Evolutionary conservation across 2,888 invertebrate genomes (phyloP).

Genomic region (Xylota sylvarum): DNA sequence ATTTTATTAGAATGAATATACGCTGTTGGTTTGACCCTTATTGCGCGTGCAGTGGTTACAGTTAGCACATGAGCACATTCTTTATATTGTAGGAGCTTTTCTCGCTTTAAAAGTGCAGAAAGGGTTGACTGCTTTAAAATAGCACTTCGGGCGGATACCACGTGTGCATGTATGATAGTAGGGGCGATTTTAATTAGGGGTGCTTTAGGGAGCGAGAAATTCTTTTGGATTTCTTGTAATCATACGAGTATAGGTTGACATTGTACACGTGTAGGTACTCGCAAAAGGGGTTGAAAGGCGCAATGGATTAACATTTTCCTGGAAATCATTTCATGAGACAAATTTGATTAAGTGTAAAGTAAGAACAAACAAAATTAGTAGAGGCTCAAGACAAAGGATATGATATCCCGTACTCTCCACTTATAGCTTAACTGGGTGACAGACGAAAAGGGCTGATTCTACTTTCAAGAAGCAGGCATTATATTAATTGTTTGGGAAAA

Average conservation of each 20-base stretch:
- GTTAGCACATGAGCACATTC: neutral
- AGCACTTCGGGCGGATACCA: neutral
- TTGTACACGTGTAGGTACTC: neutral
- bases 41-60: neutral
- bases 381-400: too few species aligned
- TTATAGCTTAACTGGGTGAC: too few species aligned
- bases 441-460: too few species aligned
- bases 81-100: neutral
- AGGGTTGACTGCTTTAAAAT: neutral
- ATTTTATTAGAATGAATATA: neutral
- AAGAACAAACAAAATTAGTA: neutral
- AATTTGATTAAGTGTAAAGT: neutral
- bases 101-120: neutral
- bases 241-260: neutral
- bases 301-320: neutral
- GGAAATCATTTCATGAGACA: neutral
- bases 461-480: too few species aligned
- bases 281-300: neutral
- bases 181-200: neutral
- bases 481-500: too few species aligned
- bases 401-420: too few species aligned
- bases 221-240: neutral
- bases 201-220: neutral
- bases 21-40: neutral
- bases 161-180: neutral